phyloP scores from a whole-genome alignment of 2,113 vertebrate genomes.

The Tylochromis polylepis region DNA sequence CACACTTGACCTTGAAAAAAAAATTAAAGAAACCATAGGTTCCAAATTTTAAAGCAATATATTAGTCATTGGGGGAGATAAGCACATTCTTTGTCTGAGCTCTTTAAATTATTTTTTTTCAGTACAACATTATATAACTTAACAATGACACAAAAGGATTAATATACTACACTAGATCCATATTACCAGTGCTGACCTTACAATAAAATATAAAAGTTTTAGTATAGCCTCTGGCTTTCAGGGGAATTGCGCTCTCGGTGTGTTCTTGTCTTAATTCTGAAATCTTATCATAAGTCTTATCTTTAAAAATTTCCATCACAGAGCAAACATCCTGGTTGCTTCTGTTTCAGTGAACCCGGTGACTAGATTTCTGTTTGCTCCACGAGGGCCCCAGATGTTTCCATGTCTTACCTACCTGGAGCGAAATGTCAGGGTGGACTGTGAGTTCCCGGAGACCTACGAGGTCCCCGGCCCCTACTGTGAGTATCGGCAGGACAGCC shows the following conservation, averaged over 20 bases:
- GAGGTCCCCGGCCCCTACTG: constrained; percentile 74
- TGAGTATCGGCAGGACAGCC: constrained; percentile 76
- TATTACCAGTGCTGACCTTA: neutral
- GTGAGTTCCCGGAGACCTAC: constrained; percentile 69
- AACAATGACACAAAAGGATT: neutral
- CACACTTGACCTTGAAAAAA: neutral
- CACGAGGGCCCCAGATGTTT: constrained; percentile 76
- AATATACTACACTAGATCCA: neutral
- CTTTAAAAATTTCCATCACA: neutral
- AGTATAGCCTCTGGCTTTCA: neutral
- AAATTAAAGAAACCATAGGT: neutral
- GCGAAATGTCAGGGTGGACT: constrained; percentile 73
- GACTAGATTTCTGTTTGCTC: constrained; percentile 57
- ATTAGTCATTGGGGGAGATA: neutral
- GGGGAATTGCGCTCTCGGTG: neutral
- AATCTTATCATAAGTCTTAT: neutral
- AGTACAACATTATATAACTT: neutral
- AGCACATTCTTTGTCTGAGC: neutral
- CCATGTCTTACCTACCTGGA: constrained; percentile 76
- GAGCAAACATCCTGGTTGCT: neutral
- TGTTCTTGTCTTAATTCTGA: neutral
- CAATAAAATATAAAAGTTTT: neutral
- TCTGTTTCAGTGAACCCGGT: constrained; percentile 52
- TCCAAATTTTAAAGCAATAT: neutral
- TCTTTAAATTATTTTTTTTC: neutral